phyloP scores from a whole-genome alignment of 2,888 invertebrate species.

The Pyralis farinalis region DNA sequence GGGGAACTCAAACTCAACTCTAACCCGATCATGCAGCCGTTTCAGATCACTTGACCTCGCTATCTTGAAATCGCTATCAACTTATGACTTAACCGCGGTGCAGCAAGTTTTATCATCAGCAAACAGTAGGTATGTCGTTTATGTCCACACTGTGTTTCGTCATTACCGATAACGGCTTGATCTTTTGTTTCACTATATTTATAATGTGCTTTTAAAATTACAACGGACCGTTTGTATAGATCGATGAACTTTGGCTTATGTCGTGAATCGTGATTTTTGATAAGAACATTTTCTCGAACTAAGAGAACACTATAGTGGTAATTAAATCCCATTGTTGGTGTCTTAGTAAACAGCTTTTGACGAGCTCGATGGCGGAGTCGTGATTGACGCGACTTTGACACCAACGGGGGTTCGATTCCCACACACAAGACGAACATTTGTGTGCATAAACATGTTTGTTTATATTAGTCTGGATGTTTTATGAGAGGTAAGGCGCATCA shows the following conservation, averaged over 20 bases:
- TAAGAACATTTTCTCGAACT: not conserved
- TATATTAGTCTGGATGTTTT: too few species aligned
- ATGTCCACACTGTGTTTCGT: slow-evolving; percentile 32
- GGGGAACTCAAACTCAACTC: too few species aligned
- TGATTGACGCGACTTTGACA: too few species aligned
- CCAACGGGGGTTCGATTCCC: too few species aligned
- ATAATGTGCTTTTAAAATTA: slow-evolving; percentile 17
- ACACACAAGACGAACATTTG: too few species aligned
- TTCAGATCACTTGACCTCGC: too few species aligned
- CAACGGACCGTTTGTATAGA: slow-evolving; percentile 11
- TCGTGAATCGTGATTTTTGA: not conserved
- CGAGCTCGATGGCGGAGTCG: too few species aligned
- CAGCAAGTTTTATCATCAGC: slow-evolving; percentile 39
- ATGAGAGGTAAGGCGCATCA: too few species aligned
- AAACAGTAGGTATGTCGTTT: slow-evolving; percentile 48
- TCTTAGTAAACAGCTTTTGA: too few species aligned
- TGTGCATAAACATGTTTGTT: too few species aligned
- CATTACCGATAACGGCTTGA: slow-evolving; percentile 35
- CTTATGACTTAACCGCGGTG: slow-evolving; percentile 19
- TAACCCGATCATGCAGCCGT: too few species aligned
- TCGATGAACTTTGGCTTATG: slow-evolving; percentile 9
- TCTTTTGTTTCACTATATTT: slow-evolving; percentile 40
- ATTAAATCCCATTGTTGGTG: not conserved
- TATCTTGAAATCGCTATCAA: slow-evolving; percentile 1
- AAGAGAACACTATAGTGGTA: too few species aligned